Base-by-base conservation (phyloP, 2,113 vertebrate species). In the Pterocles orientalis region DNA sequence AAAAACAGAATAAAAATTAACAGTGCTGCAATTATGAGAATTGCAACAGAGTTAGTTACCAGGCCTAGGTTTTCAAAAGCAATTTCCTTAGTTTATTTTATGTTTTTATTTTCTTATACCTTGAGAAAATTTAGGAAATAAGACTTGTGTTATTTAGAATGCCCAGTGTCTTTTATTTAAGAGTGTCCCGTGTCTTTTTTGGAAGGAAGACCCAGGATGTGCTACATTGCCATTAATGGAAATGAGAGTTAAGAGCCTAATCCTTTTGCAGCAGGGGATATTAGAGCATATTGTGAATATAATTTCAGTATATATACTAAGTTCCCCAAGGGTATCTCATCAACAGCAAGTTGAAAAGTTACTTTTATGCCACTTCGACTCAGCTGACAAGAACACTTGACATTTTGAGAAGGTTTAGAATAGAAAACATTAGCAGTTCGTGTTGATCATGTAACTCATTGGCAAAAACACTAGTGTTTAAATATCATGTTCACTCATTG, bases 391-490 rank as follows among this genome's bases (percentile, higher is more conserved):
- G 96, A 96, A 96, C 94, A 97, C 95, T 97, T 97, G 96, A 97
- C 96, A 97, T 97, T 97, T 97, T 95, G 90, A 96, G 95, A 94
- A 97, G 96, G 90, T 97, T 97, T 97, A 96, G 96, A 97, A 97
- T 96, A 96, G 95, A 96, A 97, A 97, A 96, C 95, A 94, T 96
- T 95, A 96, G 94, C 96, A 96, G 95, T 96, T 96, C 96, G 77
- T 97, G 96, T 96, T 97, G 96, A 95, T 97, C 96, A 96, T 96
- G 95, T 95, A 97, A 96, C 88, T 97, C 96, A 96, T 93, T 97
- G 96, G 96, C 96, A 97, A 96, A 97, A 97, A 88, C 95, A 97
- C 90, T 96, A 92, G 88, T 92, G 90, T 91, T 97, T 96, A 97
- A 97, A 97, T 97, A 97, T 69, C 96, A 96, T 94, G 80, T 96